Evolutionary conservation across 2,888 invertebrate genomes (phyloP).

Genomic region (Melinaea marsaeus): DNA sequence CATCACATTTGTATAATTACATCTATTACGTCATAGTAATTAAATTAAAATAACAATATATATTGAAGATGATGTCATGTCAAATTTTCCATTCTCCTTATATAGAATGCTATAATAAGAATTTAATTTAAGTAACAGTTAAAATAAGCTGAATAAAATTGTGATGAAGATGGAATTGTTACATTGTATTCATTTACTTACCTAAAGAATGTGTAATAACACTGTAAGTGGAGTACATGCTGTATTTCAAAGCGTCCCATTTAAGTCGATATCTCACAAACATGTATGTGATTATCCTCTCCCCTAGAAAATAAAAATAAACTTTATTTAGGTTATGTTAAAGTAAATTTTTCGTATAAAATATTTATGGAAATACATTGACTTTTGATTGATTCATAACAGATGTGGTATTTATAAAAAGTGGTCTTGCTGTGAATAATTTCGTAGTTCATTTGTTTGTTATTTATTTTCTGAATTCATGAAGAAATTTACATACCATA

Average conservation of each 20-base stretch:
- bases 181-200: constrained; percentile 39
- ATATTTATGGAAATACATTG: constrained; percentile 10
- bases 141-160: neutral
- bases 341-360: neutral
- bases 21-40: too few species aligned
- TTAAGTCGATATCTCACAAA: constrained; percentile 64
- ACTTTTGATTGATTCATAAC: constrained; percentile 20
- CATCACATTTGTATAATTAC: constrained; percentile 25
- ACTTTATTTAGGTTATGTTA: constrained; percentile 1
- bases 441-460: neutral
- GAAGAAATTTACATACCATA: too few species aligned
- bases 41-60: too few species aligned
- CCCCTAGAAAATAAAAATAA: constrained; percentile 49
- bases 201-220: constrained; percentile 65
- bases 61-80: too few species aligned
- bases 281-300: constrained; percentile 63
- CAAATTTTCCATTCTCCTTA: too few species aligned
- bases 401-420: constrained; percentile 19
- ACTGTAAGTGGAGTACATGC: constrained; percentile 65
- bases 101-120: too few species aligned
- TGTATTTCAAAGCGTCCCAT: constrained; percentile 70
- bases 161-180: neutral
- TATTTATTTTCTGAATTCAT: too few species aligned
- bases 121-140: neutral
- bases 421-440: constrained; percentile 14